A percentile compares a stretch with the other conserved stretches of the same genome.
These are phyloP conservation scores for Dreissena rostriformis DNA, from an alignment of 1,140 invertebrate species.

Conservation along the genomic window DNA sequence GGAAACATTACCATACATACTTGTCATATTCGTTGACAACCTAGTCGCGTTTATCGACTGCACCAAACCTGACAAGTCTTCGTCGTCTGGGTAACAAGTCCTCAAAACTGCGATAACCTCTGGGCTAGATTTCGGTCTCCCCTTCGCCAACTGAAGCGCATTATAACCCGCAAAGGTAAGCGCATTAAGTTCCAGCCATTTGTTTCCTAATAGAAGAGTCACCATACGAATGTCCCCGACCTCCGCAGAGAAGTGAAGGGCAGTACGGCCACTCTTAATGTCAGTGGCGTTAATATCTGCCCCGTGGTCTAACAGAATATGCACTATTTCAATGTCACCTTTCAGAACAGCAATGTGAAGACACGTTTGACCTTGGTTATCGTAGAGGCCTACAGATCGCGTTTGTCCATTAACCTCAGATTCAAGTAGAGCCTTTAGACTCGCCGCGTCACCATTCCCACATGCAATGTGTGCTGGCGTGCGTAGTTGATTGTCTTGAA, in stretches of 20 bases:
- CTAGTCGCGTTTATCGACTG: no score
- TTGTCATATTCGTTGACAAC: no score
- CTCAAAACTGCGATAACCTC: no score
- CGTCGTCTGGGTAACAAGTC: no score
- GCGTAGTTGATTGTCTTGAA: constrained; percentile 69
- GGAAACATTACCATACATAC: no score
- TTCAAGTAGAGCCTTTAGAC: constrained; percentile 5
- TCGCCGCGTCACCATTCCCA: constrained; percentile 84
- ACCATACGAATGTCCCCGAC: no score
- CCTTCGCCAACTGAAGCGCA: no score
- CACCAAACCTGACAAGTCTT: no score
- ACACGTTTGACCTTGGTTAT: constrained; percentile 34
- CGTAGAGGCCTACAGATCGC: neutral
- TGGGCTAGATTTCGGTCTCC: no score
- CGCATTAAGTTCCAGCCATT: no score
- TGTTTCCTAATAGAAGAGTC: no score
- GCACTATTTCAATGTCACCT: neutral
- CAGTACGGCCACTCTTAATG: constrained; percentile 67
- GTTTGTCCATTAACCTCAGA: neutral
- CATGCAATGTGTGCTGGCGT: constrained; percentile 81
- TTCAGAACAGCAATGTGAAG: constrained; percentile 12
- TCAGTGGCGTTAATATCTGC: constrained; percentile 87
- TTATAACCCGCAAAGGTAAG: no score
- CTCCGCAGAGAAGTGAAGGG: constrained; percentile 57
- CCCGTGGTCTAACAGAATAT: constrained; percentile 55